Percentiles rank a stretch among this genome's conserved stretches.
Evolutionary conservation across 2,888 invertebrate genomes (phyloP).

Genomic region (Habroteleia sp.): DNA sequence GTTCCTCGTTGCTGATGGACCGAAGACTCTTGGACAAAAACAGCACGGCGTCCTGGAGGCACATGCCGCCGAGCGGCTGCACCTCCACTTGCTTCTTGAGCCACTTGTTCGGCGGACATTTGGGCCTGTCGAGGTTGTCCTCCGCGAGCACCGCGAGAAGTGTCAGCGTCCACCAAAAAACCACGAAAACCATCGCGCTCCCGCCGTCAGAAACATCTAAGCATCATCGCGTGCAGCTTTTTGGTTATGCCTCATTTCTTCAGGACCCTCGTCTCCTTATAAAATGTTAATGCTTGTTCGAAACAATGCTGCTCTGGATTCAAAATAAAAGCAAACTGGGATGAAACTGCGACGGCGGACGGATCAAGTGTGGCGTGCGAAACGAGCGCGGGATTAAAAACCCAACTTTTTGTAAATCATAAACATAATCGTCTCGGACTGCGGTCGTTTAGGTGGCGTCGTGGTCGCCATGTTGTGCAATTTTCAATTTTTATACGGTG

Average conservation of each 20-base stretch:
- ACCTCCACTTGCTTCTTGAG: constrained; percentile 77
- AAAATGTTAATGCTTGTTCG: no score
- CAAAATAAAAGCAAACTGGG: no score
- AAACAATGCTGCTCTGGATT: no score
- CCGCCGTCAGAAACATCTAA: constrained; percentile 1
- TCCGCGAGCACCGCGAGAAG: constrained; percentile 42
- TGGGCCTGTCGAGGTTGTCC: constrained; percentile 47
- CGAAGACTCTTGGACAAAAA: constrained; percentile 72
- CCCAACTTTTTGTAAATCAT: constrained; percentile 40
- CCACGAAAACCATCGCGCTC: constrained; percentile 11
- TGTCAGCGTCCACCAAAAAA: constrained; percentile 19
- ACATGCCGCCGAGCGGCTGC: constrained; percentile 75
- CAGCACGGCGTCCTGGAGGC: constrained; percentile 76
- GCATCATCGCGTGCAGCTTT: no score
- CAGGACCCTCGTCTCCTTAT: no score
- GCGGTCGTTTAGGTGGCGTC: constrained; percentile 46
- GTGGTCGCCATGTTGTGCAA: constrained; percentile 43
- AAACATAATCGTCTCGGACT: constrained; percentile 27
- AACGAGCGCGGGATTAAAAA: constrained; percentile 4
- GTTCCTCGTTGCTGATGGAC: constrained; percentile 73
- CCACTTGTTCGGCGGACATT: constrained; percentile 75
- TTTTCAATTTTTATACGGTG: constrained; percentile 20
- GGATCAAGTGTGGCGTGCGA: no score
- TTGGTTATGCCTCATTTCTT: no score
- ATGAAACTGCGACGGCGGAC: no score